Evolutionary conservation across 1,140 invertebrate genomes (phyloP).

Genomic region (Mercenaria mercenaria): DNA sequence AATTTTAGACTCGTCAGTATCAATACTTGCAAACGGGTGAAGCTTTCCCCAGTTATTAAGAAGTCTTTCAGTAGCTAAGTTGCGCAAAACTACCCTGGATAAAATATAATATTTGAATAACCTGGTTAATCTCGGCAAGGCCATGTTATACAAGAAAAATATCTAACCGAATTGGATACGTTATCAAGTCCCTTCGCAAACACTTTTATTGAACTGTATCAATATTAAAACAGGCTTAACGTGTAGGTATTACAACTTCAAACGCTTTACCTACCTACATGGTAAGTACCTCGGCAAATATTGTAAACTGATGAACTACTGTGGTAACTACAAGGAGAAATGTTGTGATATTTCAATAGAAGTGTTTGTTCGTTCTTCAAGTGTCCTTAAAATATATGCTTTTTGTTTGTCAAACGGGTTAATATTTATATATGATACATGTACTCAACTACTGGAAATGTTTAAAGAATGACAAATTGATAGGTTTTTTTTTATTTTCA

Average conservation of each 20-base stretch:
- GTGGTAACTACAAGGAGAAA: neutral
- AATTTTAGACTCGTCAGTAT: too few species aligned
- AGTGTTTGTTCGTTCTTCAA: neutral
- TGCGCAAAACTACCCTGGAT: neutral
- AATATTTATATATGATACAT: too few species aligned
- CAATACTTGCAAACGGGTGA: too few species aligned
- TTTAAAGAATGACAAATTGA: too few species aligned
- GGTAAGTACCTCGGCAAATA: neutral
- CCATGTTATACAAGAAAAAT: neutral
- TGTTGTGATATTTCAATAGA: neutral
- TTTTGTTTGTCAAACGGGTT: neutral
- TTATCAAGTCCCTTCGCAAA: neutral
- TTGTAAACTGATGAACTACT: neutral
- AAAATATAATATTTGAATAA: neutral
- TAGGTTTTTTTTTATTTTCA: too few species aligned
- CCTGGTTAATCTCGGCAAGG: neutral
- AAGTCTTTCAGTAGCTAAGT: too few species aligned
- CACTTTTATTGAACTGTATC: neutral
- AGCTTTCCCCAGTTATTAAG: too few species aligned
- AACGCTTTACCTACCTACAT: neutral
- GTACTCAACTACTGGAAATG: too few species aligned
- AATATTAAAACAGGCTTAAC: slow-evolving; percentile 14
- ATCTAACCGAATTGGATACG: neutral
- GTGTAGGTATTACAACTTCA: neutral
- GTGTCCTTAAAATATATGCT: neutral